phyloP scores from a whole-genome alignment of 2,888 invertebrate species.

The Ischnus inquisitorius region DNA sequence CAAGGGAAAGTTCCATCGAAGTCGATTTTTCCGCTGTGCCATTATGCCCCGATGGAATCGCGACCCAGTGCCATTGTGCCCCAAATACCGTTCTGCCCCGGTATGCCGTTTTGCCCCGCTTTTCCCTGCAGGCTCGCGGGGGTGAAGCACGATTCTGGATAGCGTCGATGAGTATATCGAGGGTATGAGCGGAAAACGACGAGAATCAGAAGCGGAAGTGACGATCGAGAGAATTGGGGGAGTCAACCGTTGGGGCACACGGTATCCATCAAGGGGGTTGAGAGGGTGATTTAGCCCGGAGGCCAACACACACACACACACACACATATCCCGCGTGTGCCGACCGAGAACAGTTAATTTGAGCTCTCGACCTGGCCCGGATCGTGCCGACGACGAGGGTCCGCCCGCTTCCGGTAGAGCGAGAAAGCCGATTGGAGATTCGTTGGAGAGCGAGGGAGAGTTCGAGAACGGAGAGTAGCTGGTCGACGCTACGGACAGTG shows the following conservation, averaged over 20 bases:
- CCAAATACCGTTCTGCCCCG: too few species aligned
- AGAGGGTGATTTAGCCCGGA: conserved; percentile 20
- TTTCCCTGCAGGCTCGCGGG: not conserved
- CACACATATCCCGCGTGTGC: conserved; percentile 26
- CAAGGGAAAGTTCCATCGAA: too few species aligned
- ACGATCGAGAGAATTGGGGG: conserved; percentile 39
- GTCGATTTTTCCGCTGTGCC: too few species aligned
- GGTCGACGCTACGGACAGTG: too few species aligned
- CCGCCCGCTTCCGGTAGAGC: not conserved
- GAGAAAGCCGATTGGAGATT: not conserved
- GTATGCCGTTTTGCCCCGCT: too few species aligned
- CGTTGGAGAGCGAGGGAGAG: not conserved
- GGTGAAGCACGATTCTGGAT: not conserved
- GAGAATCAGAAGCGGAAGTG: conserved; percentile 35
- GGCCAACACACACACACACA: conserved; percentile 52
- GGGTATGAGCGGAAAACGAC: not conserved
- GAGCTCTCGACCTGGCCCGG: conserved; percentile 65
- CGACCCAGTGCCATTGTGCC: too few species aligned
- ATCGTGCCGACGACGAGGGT: conserved; percentile 29
- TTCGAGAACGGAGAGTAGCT: not conserved
- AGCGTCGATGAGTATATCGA: not conserved
- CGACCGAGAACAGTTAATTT: conserved; percentile 76
- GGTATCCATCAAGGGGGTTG: not conserved
- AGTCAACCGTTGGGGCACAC: conserved; percentile 28
- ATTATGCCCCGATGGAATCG: too few species aligned